phyloP scores from a whole-genome alignment of 2,797 vertebrate species.

The Mormyrus hasselquistii region DNA sequence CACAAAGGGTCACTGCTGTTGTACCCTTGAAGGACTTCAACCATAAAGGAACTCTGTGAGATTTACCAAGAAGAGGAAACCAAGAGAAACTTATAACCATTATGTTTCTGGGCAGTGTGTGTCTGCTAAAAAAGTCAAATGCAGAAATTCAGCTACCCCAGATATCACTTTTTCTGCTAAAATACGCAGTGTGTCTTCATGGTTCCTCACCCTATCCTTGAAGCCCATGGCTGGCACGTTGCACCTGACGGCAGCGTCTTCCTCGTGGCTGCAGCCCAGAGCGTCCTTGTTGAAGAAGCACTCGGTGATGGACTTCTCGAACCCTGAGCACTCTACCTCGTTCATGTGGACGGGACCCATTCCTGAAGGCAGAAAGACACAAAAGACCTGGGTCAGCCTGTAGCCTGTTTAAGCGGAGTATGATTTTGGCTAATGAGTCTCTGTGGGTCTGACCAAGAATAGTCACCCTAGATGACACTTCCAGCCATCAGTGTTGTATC shows the following conservation, averaged over 20 bases:
- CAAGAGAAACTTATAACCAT: neutral
- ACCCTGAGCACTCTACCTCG: constrained; percentile 69
- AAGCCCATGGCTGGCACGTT: constrained; percentile 78
- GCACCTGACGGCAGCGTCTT: constrained; percentile 72
- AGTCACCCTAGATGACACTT: neutral
- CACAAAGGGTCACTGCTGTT: neutral
- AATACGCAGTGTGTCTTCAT: neutral
- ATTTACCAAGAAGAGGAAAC: neutral
- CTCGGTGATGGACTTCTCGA: constrained; percentile 73
- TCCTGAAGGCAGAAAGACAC: constrained; percentile 40
- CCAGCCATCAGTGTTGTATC: neutral
- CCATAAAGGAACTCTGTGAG: neutral
- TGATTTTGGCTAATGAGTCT: neutral
- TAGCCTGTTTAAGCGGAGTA: neutral
- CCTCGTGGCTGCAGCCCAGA: constrained; percentile 70
- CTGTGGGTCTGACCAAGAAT: neutral
- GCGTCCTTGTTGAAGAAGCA: constrained; percentile 71
- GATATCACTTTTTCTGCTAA: neutral
- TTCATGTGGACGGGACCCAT: constrained; percentile 80
- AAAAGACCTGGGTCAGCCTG: neutral
- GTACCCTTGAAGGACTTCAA: neutral
- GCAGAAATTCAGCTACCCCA: neutral
- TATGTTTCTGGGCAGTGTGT: neutral
- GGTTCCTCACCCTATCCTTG: constrained; percentile 68
- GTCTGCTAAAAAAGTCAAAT: neutral